Evolutionary conservation across 2,797 vertebrate species (phyloP).

Genomic region (Anguilla pacifica): DNA sequence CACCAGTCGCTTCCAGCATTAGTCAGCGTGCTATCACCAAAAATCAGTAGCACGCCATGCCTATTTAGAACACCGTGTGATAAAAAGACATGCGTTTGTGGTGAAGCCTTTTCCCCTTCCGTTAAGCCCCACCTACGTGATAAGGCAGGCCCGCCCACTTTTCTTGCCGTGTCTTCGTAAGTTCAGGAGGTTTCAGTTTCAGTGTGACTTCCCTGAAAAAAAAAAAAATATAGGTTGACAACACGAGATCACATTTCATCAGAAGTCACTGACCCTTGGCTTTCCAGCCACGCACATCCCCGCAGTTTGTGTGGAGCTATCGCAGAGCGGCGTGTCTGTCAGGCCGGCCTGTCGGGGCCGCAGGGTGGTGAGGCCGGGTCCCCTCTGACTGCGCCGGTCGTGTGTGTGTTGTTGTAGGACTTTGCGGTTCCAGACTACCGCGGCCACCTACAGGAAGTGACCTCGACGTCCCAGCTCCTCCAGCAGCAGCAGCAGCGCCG

Average conservation of each 20-base stretch:
- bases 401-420: slow-evolving; percentile 71
- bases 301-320: no score
- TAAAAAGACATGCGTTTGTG: no score
- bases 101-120: no score
- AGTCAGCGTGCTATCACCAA: background rate
- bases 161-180: background rate
- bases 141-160: no score
- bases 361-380: slow-evolving; percentile 25
- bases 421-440: slow-evolving; percentile 92
- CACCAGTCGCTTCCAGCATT: no score
- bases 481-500: slow-evolving; percentile 82
- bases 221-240: background rate
- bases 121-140: no score
- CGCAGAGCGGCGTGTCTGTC: background rate
- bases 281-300: background rate
- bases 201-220: background rate
- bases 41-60: no score
- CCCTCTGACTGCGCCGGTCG: background rate
- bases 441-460: slow-evolving; percentile 84
- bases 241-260: background rate
- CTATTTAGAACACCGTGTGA: no score
- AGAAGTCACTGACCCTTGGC: background rate
- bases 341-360: slow-evolving; percentile 2
- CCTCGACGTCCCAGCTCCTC: slow-evolving; percentile 73
- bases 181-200: background rate